Percentiles rank a stretch among this genome's conserved stretches.
Evolutionary conservation across 2,888 invertebrate species (phyloP).

Genomic region (Caenorhabditis sinica): DNA sequence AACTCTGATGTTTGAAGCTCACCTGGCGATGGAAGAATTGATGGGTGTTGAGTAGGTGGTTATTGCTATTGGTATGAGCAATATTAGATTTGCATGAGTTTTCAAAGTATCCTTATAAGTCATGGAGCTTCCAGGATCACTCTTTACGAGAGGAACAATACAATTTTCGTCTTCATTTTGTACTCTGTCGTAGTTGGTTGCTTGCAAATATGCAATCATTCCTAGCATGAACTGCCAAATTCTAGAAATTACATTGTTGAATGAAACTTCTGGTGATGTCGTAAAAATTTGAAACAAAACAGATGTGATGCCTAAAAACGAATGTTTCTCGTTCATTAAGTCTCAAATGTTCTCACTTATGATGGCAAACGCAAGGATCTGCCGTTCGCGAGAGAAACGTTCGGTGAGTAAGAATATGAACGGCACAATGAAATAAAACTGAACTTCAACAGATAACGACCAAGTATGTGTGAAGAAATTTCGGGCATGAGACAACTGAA

Average conservation of each 20-base stretch:
- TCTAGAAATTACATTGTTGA: conserved; percentile 19
- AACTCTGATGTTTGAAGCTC: background rate
- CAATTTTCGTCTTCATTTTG: too few species aligned
- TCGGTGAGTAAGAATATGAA: background rate
- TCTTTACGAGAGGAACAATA: too few species aligned
- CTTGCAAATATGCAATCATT: conserved; percentile 8
- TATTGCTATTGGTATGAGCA: background rate
- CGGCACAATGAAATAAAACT: conserved; percentile 24
- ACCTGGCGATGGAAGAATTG: background rate
- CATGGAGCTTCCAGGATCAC: background rate
- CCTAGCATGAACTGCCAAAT: conserved; percentile 32
- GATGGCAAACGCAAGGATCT: background rate
- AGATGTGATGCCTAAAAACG: background rate
- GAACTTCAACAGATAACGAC: conserved; percentile 38
- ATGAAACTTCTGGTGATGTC: background rate
- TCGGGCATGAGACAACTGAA: background rate
- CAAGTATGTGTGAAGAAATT: conserved; percentile 43
- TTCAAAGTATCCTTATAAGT: too few species aligned
- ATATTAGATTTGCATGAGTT: too few species aligned
- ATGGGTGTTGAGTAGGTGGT: background rate
- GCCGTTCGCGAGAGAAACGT: background rate
- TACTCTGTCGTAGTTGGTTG: too few species aligned
- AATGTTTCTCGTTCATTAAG: too few species aligned
- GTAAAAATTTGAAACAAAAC: background rate
- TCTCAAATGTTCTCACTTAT: background rate